Evolutionary conservation across 1,140 invertebrate species (phyloP), one percentile per base, ranked within the genome.

Genomic region (Nixonia krombeini): DNA sequence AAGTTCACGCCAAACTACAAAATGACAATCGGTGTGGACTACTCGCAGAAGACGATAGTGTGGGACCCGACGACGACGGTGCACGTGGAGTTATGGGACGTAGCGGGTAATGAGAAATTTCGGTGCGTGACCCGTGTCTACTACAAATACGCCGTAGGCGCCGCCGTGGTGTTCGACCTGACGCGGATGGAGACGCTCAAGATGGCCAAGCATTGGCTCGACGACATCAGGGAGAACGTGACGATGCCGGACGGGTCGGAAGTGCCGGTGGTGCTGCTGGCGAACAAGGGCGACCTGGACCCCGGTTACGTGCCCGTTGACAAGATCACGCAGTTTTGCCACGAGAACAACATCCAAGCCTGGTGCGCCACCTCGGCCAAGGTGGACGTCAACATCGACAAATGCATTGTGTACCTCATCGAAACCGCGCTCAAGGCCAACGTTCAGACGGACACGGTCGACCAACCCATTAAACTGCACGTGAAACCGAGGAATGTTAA

Each of bases 321-420:
- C 0, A 21, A 12, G 0, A 57, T 68, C 9, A n/a, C 23, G 2
- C 40, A 35, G 6, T 68, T 68, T 9, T 68, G 65, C 25, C 25
- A 52, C 9, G 33, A 16, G 2, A 52, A 57, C 13, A 9, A 28
- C 5, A 33, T 68, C 0, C 2, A 12, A 0, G 41, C 33, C 2
- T 68, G 52, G 65, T 68, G 57, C 16, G 7, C 8, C 40, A 68
- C 65, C 0, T 68, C 65, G 3, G 57, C 65, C 0, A 38, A n/a
- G 15, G 8, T 33, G 21, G 33, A 57, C 21, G 4, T 35, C 4
- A 68, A 68, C 12, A 42, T 68, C 15, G 37, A 52, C 7, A 57
- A 52, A 10, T 26, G 57, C 0, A 56, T 68, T 6, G 18, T 1
- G 0, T 62, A 57, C 28, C 17, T 64, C n/a, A 38, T 64, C 1